Base-by-base conservation (phyloP, 2,797 vertebrate genomes). In the Pipistrellus nathusii region DNA sequence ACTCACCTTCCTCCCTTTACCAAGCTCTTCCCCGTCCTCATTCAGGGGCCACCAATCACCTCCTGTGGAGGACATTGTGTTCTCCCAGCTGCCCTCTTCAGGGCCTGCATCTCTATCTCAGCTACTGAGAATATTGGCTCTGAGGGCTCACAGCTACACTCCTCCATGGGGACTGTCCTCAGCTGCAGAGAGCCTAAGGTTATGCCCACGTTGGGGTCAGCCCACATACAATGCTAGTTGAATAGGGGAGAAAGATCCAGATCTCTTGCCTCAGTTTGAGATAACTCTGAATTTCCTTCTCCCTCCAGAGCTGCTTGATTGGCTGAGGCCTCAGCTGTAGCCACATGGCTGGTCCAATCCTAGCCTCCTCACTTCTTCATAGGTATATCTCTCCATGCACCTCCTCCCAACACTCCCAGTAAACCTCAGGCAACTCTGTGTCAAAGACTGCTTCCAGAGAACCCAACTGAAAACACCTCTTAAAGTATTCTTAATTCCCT, bases 371-470 rank as follows among this genome's bases (percentile, higher is more conserved):
- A 20, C 41, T 21, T 53, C 57, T 68, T 59, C 62, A 57, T 48
- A 21, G 41, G 30, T 30, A 0, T 48, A 10, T 71, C 23, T 83
- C 73, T 88, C 32, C 11, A 76, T 11, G 13, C 4, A 18, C 17
- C 17, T 30, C 21, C 41, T 27, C 32, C 32, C 20, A 3, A 46
- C 1, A 64, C 57, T 55, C 62, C 77, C 30, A 44, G n/a, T 8
- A n/a, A 62, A 64, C 38, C 48, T 62, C 23, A 27, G 14, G 21
- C 62, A 46, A 25, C 11, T 66, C 86, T 35, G 1, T 87, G 85
- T 95, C 72, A 72, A 76, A 35, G 35, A 32, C 80, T 88, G 9
- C 91, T 92, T 86, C n/a, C 30, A 88, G 72, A 80, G 80, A 95
- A 35, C 62, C 2, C 62, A 87, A 8, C 5, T 51, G n/a, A 62